Evolutionary conservation across 2,113 vertebrate species (phyloP), one percentile per base, ranked within the genome.

Genomic region (Pitta sordida): DNA sequence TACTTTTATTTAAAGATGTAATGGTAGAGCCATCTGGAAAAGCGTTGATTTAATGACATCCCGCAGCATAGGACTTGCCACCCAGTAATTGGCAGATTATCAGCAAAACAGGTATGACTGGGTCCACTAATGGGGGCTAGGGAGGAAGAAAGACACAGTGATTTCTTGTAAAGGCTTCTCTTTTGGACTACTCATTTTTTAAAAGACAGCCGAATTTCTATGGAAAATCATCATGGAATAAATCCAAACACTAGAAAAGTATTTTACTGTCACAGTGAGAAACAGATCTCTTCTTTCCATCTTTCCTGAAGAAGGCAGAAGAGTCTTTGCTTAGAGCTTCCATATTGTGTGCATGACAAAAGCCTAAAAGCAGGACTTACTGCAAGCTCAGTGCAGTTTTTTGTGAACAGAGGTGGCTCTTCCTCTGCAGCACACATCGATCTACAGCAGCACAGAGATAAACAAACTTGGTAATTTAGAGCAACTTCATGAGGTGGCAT

Each of bases 1-100:
- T 86, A 73, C 76, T 95, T 95, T 88, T 93, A 93, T 94, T 96
- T 95, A 95, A 96, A 96, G 88, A 93, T 59, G 84, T 69, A 88
- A 77, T 84, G 86, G 65, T 92, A 75, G 22, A 79, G 63, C 91
- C 95, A 91, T 92, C 91, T 96, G 86, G 91, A 91, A 96, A 93
- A 91, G 43, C 29, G 21, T 63, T 84, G 76, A 74, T 92, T 90
- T 92, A 90, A 91, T 44, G 90, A 84, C 65, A 78, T 87, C 34
- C 41, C 63, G 80, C 36, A 86, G 74, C 70, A 55, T 5, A 53
- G 49, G 60, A 73, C 41, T 63, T 86, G 37, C 63, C 80, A 95
- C 88, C 51, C 91, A 65, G 49, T 91, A 78, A 71, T 13, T 65
- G 83, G 81, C 77, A 88, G 95, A 85, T 59, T 62, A 53, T n/a